These are phyloP conservation scores for Diploptera punctata DNA, from an alignment of 2,888 invertebrate genomes.

Conservation along the genomic window DNA sequence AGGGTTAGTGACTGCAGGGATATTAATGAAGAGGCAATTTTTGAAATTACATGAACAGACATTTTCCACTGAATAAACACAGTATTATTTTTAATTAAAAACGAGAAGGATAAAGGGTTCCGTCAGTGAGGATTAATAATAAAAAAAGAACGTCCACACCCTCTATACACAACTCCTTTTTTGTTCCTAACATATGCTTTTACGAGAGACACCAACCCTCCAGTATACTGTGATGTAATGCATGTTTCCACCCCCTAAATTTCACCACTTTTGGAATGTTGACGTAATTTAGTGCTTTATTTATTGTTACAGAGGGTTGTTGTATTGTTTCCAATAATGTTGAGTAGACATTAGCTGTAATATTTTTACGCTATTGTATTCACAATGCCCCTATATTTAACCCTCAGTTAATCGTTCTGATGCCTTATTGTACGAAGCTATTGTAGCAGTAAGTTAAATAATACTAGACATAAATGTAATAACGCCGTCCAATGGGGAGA, in stretches of 20 bases:
- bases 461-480: no score
- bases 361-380: no score
- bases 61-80: constrained; percentile 8
- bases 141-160: no score
- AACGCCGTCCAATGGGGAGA: no score
- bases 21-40: constrained; percentile 1
- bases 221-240: not conserved
- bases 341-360: no score
- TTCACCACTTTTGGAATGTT: constrained; percentile 2
- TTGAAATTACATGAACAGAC: not conserved
- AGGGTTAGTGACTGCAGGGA: not conserved
- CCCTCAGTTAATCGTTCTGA: no score
- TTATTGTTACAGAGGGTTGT: not conserved
- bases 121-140: not conserved
- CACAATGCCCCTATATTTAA: no score
- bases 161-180: no score
- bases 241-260: not conserved
- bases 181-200: not conserved
- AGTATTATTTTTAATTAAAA: constrained; percentile 4
- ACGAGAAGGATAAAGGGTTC: not conserved
- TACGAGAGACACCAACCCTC: not conserved
- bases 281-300: not conserved
- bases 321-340: not conserved
- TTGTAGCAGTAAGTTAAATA: no score
- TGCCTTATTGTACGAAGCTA: no score